Evolutionary conservation across 2,797 vertebrate species (phyloP).

Genomic region (Onychomys leucogaster): DNA sequence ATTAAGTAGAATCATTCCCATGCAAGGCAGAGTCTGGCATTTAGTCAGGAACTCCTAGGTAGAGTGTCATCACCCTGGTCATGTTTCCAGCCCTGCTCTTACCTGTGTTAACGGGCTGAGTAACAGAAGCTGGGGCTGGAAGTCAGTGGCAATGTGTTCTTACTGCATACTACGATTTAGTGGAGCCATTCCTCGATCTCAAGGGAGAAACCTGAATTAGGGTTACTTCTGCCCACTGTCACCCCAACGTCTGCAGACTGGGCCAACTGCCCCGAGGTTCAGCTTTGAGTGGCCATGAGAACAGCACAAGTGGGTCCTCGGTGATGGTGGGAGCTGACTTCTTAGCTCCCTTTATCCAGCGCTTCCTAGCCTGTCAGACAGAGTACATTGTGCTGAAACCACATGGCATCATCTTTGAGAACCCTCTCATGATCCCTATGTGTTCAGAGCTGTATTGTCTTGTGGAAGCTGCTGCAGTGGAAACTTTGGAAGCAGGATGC

Average conservation of each 20-base stretch:
- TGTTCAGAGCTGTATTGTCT: neutral
- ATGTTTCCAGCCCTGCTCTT: neutral
- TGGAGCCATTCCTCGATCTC: neutral
- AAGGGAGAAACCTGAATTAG: neutral
- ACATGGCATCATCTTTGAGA: neutral
- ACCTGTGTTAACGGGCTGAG: neutral
- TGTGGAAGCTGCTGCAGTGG: neutral
- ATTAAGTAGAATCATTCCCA: neutral
- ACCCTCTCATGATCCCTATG: rapidly evolving
- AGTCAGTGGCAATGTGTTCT: neutral
- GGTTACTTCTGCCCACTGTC: neutral
- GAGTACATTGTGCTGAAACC: neutral
- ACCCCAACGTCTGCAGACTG: neutral
- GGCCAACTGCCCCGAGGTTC: neutral
- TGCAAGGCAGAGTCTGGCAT: neutral
- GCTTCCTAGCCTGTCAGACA: too few relatives aligned
- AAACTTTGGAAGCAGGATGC: neutral
- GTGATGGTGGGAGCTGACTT: rapidly evolving
- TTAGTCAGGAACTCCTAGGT: neutral
- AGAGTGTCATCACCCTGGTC: neutral
- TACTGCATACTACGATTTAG: neutral
- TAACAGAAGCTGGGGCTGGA: neutral
- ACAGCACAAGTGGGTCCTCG: neutral
- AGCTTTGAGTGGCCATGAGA: neutral
- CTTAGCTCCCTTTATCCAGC: neutral